Evolutionary conservation across 2,113 vertebrate genomes (phyloP).

Genomic region (Heterochromis multidens): DNA sequence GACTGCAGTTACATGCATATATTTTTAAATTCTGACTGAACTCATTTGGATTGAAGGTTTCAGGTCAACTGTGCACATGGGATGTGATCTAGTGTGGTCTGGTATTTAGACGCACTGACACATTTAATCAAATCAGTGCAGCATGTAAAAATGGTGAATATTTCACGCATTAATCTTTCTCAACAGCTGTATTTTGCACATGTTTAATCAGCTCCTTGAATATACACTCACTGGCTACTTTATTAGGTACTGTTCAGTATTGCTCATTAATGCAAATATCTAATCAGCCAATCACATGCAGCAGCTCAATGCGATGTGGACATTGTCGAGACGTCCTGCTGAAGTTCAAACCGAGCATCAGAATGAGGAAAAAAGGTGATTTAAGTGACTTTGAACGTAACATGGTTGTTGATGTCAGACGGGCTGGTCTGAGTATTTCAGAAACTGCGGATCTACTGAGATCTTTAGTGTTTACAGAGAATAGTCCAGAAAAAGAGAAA

Average conservation of each 20-base stretch:
- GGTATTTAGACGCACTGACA: background rate
- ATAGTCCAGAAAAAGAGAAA: too few relatives aligned
- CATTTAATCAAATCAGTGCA: background rate
- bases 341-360: too few relatives aligned
- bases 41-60: background rate
- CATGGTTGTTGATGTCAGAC: too few relatives aligned
- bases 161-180: background rate
- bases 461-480: too few relatives aligned
- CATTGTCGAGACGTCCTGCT: too few relatives aligned
- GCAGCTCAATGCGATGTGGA: background rate
- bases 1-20: background rate
- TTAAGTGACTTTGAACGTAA: too few relatives aligned
- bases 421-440: too few relatives aligned
- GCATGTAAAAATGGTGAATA: background rate
- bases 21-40: background rate
- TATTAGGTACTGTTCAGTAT: background rate
- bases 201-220: background rate
- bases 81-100: background rate
- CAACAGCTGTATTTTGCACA: background rate
- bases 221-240: background rate
- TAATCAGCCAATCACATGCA: background rate
- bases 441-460: too few relatives aligned
- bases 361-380: too few relatives aligned
- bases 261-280: background rate
- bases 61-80: background rate